A percentile compares a stretch with the other conserved stretches of the same genome.
These are phyloP conservation scores for Macrochelys suwanniensis DNA, from an alignment of 2,797 vertebrate species.

Conservation along the genomic window DNA sequence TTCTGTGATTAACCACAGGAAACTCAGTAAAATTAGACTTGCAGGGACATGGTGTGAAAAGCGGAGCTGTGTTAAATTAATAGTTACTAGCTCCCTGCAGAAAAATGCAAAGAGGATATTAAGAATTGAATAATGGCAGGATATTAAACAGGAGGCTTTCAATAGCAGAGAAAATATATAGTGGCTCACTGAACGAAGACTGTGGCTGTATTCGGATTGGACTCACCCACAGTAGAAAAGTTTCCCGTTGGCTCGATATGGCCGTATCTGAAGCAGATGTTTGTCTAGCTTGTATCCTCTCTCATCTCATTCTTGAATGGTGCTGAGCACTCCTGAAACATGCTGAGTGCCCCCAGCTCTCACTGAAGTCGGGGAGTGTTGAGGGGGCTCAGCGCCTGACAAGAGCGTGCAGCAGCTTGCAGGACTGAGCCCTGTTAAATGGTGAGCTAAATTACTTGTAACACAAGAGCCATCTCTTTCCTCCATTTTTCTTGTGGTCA, in stretches of 20 bases:
- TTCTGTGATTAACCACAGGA: slow-evolving; percentile 42
- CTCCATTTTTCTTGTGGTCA: background rate
- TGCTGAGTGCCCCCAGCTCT: background rate
- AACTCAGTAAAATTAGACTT: slow-evolving; percentile 30
- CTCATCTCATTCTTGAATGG: background rate
- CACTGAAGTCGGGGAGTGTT: background rate
- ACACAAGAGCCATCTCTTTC: background rate
- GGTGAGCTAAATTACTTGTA: background rate
- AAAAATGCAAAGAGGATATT: slow-evolving; percentile 49
- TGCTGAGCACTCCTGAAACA: slow-evolving; percentile 2
- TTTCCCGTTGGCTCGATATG: background rate
- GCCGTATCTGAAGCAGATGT: background rate
- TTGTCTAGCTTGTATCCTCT: background rate
- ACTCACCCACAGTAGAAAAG: background rate
- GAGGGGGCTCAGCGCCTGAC: background rate
- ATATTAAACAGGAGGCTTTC: background rate
- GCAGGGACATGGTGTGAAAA: background rate
- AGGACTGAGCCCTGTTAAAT: background rate
- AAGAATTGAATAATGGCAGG: slow-evolving; percentile 15
- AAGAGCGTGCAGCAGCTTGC: background rate
- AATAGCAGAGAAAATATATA: background rate
- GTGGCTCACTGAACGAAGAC: background rate
- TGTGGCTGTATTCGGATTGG: background rate
- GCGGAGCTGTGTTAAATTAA: slow-evolving; percentile 35
- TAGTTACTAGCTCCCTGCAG: slow-evolving; percentile 28